Percentiles rank a stretch among this genome's conserved stretches.
phyloP scores from a whole-genome alignment of 2,113 vertebrate species.

The Paraplagusia blochii region DNA sequence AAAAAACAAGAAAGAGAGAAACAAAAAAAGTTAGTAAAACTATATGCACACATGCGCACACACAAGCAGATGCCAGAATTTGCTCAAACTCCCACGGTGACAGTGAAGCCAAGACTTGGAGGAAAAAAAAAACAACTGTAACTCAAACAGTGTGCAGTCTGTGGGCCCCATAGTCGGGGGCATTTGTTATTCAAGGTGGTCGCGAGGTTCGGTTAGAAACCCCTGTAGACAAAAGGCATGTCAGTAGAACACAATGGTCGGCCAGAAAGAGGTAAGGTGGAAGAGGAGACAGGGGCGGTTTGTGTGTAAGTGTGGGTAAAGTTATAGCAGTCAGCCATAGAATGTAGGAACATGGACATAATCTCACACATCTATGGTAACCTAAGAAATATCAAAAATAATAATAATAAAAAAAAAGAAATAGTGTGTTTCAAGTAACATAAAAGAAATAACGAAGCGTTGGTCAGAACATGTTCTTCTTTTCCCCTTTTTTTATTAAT shows the following conservation, averaged over 20 bases:
- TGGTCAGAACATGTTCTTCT: too few species aligned
- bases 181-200: constrained; percentile 60
- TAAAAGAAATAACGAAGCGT: too few species aligned
- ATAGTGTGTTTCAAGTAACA: too few species aligned
- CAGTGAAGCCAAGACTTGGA: constrained; percentile 13
- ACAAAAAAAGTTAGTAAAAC: constrained; percentile 23
- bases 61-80: constrained; percentile 21
- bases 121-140: constrained; percentile 23
- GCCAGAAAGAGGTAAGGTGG: constrained; percentile 46
- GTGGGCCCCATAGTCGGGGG: constrained; percentile 42
- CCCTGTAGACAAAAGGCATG: constrained; percentile 65
- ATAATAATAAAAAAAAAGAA: too few species aligned
- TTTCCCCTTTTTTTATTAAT: too few species aligned
- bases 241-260: constrained; percentile 55
- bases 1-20: too few species aligned
- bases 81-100: constrained; percentile 24
- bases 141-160: constrained; percentile 50
- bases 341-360: too few species aligned
- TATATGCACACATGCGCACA: constrained; percentile 15
- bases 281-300: constrained; percentile 39
- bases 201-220: constrained; percentile 56
- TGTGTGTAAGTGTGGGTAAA: too few species aligned
- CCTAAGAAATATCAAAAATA: too few species aligned
- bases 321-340: too few species aligned
- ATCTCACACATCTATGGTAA: too few species aligned